Base-by-base conservation (phyloP, 2,113 vertebrate species). In the Aspiorhynchus laticeps region DNA sequence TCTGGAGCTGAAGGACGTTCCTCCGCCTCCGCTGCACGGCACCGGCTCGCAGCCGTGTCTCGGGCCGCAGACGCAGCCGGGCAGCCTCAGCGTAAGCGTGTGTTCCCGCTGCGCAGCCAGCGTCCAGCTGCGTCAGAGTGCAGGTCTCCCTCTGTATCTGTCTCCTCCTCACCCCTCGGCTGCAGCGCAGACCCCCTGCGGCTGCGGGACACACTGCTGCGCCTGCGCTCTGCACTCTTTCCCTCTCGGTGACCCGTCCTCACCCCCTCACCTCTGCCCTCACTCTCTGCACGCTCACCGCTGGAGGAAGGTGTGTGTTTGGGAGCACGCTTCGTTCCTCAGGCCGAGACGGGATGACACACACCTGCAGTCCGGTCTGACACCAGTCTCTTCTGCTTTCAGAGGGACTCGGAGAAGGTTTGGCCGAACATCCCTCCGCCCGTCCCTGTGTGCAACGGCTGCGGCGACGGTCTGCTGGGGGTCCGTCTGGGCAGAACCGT, bases 381-480 rank as follows among this genome's bases (percentile, higher is more conserved):
- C 1, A 43, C 2, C 31, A 38, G 10, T 86, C 88, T 92, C 91
- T 92, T 98, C 96, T 95, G 97, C 84, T 90, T 92, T 91, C 97
- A 95, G 92, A 95, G 94, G 59, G 96, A 98, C 90, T 91, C 95
- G 33, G 94, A 95, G 92, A 97, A 96, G 91, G 92, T 95, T 38
- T 99, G 98, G 97, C 97, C 97, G 87, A 97, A 95, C 94, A 94
- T 97, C 90, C 96, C 96, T 88, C 96, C 95, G 90, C 96, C 96
- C 53, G 92, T 95, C 86, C 92, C 97, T 96, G 85, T 98, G 87
- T 99, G 98, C 92, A 99, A 99, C 87, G 97, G 97, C 93, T 99
- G 97, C 90, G 96, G 97, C 90, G 97, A 98, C 87, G 93, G 94
- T 88, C 91, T 96, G 31, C 87, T 97, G 92, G 91, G 96, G 0